phyloP scores from a whole-genome alignment of 1,140 invertebrate genomes.

The Mercenaria mercenaria region DNA sequence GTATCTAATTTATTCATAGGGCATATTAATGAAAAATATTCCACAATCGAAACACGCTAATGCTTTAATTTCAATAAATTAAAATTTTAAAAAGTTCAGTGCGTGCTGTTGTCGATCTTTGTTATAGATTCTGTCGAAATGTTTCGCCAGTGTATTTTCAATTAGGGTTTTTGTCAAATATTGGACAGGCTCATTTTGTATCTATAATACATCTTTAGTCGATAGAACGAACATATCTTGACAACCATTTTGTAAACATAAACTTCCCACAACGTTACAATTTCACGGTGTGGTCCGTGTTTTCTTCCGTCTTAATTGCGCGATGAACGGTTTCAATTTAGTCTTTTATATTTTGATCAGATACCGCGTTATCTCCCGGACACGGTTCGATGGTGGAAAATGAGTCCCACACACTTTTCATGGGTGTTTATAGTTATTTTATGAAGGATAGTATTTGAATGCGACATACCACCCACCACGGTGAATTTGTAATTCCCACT shows the following conservation, averaged over 20 bases:
- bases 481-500: conserved; percentile 9
- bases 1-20: conserved; percentile 8
- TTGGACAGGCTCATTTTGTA: not conserved
- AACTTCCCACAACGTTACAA: not conserved
- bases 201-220: not conserved
- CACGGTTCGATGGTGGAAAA: conserved; percentile 23
- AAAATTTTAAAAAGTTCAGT: not conserved
- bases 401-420: conserved; percentile 25
- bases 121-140: too few species aligned
- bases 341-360: conserved; percentile 41
- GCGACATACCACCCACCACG: conserved; percentile 46
- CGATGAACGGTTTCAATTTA: conserved; percentile 57
- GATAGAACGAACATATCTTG: not conserved
- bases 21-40: not conserved
- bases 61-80: conserved; percentile 26
- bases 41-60: not conserved
- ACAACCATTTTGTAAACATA: not conserved
- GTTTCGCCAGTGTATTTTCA: not conserved
- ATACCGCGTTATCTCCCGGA: conserved; percentile 36
- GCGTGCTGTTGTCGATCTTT: not conserved
- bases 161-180: not conserved
- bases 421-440: conserved; percentile 49
- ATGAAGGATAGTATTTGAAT: conserved; percentile 21
- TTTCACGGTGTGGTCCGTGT: conserved; percentile 43
- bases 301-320: conserved; percentile 49